Conservation (phyloP, 1,140 invertebrate species). For the Pseudomyrmex dendroicus region DNA sequence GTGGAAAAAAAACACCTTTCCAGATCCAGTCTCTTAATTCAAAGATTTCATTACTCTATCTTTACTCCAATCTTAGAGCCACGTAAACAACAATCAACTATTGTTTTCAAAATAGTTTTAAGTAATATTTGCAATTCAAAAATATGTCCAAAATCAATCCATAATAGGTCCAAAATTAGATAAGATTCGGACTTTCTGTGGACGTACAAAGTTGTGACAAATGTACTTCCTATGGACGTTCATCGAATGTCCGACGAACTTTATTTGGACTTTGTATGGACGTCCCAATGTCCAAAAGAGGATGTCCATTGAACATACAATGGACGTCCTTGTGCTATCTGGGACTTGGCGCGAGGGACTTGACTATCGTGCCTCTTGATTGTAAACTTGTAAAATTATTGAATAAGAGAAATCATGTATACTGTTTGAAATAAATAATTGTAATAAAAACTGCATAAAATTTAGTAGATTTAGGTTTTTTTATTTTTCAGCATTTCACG, state of each 20-base stretch:
- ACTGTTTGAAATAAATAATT: too few relatives aligned
- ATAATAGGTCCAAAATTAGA: not conserved
- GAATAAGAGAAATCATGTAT: too few relatives aligned
- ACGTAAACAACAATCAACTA: not conserved
- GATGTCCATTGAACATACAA: not conserved
- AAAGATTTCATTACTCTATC: too few relatives aligned
- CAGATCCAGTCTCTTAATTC: too few relatives aligned
- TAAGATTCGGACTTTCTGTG: not conserved
- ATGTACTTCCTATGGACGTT: not conserved
- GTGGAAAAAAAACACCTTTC: too few relatives aligned
- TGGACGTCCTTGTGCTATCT: slow-evolving; percentile 19
- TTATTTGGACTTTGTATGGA: slow-evolving; percentile 1
- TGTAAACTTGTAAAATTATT: too few relatives aligned
- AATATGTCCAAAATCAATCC: not conserved
- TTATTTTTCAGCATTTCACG: too few relatives aligned
- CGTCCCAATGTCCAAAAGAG: not conserved
- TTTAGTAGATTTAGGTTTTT: too few relatives aligned
- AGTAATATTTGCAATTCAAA: not conserved
- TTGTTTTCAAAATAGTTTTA: not conserved
- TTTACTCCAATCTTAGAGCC: not conserved
- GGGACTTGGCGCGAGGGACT: too few relatives aligned
- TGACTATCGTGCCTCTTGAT: too few relatives aligned
- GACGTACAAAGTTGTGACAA: not conserved
- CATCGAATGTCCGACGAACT: not conserved
- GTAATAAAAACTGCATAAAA: too few relatives aligned